phyloP scores from a whole-genome alignment of 2,888 invertebrate genomes.

The Oscheius onirici region DNA sequence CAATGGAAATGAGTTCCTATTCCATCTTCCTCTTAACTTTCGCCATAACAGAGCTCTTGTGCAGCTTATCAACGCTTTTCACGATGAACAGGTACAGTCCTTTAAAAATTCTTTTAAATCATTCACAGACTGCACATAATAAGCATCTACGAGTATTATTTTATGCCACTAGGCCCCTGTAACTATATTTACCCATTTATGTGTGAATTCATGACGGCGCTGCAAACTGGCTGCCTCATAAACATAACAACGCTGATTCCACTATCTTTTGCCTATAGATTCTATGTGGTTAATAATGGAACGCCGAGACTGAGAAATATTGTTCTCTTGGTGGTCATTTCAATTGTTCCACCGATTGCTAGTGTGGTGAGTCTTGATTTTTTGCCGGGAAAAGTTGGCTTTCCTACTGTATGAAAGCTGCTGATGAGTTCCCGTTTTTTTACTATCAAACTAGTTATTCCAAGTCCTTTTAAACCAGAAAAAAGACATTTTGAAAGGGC shows the following conservation, averaged over 20 bases:
- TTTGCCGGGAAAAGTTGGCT: no score
- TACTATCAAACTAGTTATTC: no score
- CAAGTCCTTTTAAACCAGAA: no score
- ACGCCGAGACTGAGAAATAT: not conserved
- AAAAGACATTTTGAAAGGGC: no score
- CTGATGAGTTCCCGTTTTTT: no score
- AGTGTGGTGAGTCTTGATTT: conserved; percentile 8
- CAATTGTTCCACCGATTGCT: not conserved
- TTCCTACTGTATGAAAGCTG: no score
- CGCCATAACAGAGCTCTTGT: conserved; percentile 14
- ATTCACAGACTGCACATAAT: not conserved
- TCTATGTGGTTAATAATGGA: conserved; percentile 2
- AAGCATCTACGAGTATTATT: not conserved
- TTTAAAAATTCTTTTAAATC: not conserved
- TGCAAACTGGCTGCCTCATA: not conserved
- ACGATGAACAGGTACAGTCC: conserved; percentile 9
- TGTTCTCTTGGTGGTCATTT: not conserved
- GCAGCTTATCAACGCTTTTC: not conserved
- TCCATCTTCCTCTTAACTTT: conserved; percentile 9
- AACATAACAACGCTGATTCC: conserved; percentile 19
- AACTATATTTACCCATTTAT: not conserved
- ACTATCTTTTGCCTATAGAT: conserved; percentile 5
- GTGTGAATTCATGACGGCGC: not conserved
- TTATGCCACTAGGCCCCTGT: conserved; percentile 11
- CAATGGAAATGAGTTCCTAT: conserved; percentile 12